Base-by-base conservation (phyloP, 1,140 invertebrate genomes). In the silkworm (Bombyx mori) region DNA sequence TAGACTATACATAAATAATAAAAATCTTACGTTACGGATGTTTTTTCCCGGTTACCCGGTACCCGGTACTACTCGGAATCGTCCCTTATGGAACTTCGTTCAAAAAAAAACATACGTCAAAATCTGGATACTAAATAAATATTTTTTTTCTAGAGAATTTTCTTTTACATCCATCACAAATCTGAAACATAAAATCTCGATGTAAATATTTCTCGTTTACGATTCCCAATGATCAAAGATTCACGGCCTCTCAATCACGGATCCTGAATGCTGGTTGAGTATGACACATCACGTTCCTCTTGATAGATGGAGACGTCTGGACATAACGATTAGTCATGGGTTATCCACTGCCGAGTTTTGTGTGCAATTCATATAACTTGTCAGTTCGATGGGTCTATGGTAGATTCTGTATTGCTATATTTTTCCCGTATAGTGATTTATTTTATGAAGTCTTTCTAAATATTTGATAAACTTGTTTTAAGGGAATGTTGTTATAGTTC, bases 221-320 rank as follows among this genome's bases (percentile, higher is more conserved):
- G 42, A 46, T 26, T 54, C 43, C 53, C 61, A 56, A 51, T 61
- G 58, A 63, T 66, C 58, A 62, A 61, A 62, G 58, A 63, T 63
- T 58, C 58, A 58, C 58, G 44, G 57, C 49, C 58, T 49, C 56
- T 66, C 64, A 62, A 68, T 64, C 56, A 58, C 60, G 48, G 26
- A 59, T 48, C 44, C 51, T 59, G 55, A 60, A 60, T 68, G 58
- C 42, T 48, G 57, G 55, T 42, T 22, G 60, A 64, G 47, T 64
- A 68, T 68, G 66, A 68, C 66, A 65, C 62, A 68, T 62, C 66
- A 65, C 58, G 62, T 65, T 65, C 35, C 42, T 5, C 45, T 42
- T 68, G 66, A 65, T 68, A 46, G 66, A 68, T 68, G 60, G 52
- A 68, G 66, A 61, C 59, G 52, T 61, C 58, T 61, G 63, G 60